phyloP scores from a whole-genome alignment of 1,140 invertebrate genomes.

The Bursaphelenchus mucronatus region DNA sequence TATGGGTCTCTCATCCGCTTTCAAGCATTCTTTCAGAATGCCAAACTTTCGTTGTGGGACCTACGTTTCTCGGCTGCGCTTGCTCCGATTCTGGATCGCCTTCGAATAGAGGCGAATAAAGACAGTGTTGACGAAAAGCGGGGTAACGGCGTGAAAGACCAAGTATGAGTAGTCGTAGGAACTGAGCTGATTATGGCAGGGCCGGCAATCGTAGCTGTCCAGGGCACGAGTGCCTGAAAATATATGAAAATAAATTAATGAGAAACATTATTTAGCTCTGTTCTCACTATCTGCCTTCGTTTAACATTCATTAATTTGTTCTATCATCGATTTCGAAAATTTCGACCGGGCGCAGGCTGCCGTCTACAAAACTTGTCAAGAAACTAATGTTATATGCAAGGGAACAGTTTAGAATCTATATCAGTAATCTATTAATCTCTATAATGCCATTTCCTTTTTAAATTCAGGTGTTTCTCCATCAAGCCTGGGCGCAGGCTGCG shows the following conservation, averaged over 20 bases:
- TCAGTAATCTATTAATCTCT: too few relatives aligned
- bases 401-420: neutral
- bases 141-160: slow-evolving; percentile 39
- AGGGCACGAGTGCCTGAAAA: slow-evolving; percentile 18
- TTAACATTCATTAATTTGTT: neutral
- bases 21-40: neutral
- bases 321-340: neutral
- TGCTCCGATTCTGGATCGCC: neutral
- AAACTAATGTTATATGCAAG: neutral
- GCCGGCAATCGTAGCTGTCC: slow-evolving; percentile 19
- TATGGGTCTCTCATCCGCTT: neutral
- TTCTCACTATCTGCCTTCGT: neutral
- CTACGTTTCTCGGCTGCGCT: too few relatives aligned
- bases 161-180: slow-evolving; percentile 45
- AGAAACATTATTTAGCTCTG: neutral
- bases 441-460: too few relatives aligned
- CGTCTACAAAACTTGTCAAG: neutral
- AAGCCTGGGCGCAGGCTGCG: too few relatives aligned
- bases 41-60: too few relatives aligned
- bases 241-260: neutral
- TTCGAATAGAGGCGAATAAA: slow-evolving; percentile 31
- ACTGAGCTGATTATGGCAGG: slow-evolving; percentile 26
- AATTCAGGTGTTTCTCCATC: too few relatives aligned
- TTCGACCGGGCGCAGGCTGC: neutral
- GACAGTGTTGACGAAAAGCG: slow-evolving; percentile 25